Evolutionary conservation across 2,888 invertebrate species (phyloP), one percentile per base, ranked within the genome.

Genomic region (Ametastegia equiseti): DNA sequence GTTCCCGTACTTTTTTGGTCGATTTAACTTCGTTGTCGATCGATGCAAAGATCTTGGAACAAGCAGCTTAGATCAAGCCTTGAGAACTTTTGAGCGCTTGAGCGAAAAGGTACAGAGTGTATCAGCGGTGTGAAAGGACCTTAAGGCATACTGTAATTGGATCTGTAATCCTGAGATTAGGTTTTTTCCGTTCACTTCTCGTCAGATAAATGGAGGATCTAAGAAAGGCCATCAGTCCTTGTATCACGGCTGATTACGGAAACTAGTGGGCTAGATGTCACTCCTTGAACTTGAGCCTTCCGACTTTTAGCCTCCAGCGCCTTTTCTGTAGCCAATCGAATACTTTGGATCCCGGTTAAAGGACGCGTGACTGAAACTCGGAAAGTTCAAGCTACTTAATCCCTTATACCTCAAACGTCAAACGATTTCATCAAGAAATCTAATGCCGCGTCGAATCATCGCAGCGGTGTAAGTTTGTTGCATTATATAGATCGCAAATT

Each of bases 91-190:
- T 42, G 71, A 4, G 47, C 7, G 47, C 27, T 30, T 27, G 47
- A 71, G 47, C 47, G 47, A 47, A 71, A 47, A 19, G 42, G 71
- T 27, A 47, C 71, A 47, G 39, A 47, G 45, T 75, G n/a, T 60
- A 78, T 45, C 60, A 42, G n/a, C 63, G 57, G 78, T 63, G 78
- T 63, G 78, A 78, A 78, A 75, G 57, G 75, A 57, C 23, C 78
- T 39, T 15, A 45, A 60, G 42, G 42, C n/a, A n/a, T 78, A 33
- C 60, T 45, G 63, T 78, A 78, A 78, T 78, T 78, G 78, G 63
- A 60, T 78, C 63, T 30, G 23, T 78, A 78, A 78, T 78, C 78
- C 60, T 30, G 47, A 63, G 78, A 78, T 78, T 45, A 78, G 78
- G 78, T 27, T 78, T 60, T 57, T 60, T 60, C 30, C 60, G 78